Conservation (phyloP, 2,113 vertebrate species). For the Silurus meridionalis region DNA sequence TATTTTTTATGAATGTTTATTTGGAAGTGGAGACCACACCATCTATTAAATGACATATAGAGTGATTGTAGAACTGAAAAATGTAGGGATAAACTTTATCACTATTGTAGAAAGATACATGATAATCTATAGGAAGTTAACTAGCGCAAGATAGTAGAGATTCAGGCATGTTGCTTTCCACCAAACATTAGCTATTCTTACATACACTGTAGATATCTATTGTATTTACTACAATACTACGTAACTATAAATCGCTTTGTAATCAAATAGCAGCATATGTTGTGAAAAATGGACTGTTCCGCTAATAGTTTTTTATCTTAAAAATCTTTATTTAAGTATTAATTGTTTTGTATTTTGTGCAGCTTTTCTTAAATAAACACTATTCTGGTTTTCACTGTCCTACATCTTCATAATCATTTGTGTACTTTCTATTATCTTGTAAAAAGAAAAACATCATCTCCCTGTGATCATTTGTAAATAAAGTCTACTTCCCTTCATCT, state of each 20-base stretch:
- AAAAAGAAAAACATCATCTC: too few species aligned
- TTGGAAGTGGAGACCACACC: background rate
- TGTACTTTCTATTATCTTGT: slow-evolving; percentile 31
- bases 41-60: background rate
- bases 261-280: background rate
- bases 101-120: background rate
- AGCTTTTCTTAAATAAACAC: slow-evolving; percentile 66
- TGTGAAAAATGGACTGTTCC: background rate
- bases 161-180: background rate
- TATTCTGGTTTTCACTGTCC: slow-evolving; percentile 60
- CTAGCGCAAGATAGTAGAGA: background rate
- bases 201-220: background rate
- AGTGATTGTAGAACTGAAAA: background rate
- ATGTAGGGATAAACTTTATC: background rate
- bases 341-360: slow-evolving; percentile 16
- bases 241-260: background rate
- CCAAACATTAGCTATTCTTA: background rate
- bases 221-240: background rate
- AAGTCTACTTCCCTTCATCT: background rate
- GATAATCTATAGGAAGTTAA: background rate
- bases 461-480: slow-evolving; percentile 13
- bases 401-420: slow-evolving; percentile 65
- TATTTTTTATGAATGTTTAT: background rate
- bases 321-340: background rate
- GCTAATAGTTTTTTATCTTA: background rate